Percentiles rank a stretch among this genome's conserved stretches.
These are phyloP conservation scores for Nemapogon koenigi DNA, from an alignment of 2,888 invertebrate species.

Conservation along the genomic window DNA sequence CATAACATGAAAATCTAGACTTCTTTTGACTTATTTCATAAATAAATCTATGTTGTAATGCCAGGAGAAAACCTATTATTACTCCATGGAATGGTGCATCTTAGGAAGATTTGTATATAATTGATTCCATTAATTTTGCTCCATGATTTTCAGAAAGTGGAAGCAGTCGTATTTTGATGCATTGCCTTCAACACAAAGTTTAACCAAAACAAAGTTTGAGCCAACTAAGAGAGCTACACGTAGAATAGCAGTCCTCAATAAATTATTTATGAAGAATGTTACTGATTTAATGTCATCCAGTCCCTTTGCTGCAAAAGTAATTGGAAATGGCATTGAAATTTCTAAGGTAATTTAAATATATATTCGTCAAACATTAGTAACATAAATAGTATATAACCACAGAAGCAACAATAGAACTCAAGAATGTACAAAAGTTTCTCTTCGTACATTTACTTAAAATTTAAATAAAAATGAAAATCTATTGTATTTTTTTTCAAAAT, in stretches of 20 bases:
- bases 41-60: no score
- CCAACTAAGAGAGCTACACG: constrained; percentile 61
- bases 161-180: constrained; percentile 26
- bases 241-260: constrained; percentile 74
- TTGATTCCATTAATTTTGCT: constrained; percentile 14
- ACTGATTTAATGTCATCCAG: constrained; percentile 81
- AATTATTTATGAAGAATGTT: constrained; percentile 81
- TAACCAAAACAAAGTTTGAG: constrained; percentile 49
- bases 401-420: no score
- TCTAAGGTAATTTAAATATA: constrained; percentile 55
- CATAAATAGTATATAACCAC: not conserved
- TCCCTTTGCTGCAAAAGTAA: constrained; percentile 63
- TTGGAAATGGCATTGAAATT: constrained; percentile 75
- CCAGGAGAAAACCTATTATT: no score
- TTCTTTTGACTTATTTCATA: no score
- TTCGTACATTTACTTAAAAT: no score
- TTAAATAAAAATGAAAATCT: no score
- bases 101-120: no score
- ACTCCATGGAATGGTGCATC: no score
- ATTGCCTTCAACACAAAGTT: constrained; percentile 40
- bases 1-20: no score
- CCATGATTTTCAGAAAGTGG: constrained; percentile 46
- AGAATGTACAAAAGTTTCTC: no score
- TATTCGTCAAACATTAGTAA: not conserved
- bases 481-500: no score